Conservation (phyloP, 2,113 vertebrate species). For the Polypterus bichir region DNA sequence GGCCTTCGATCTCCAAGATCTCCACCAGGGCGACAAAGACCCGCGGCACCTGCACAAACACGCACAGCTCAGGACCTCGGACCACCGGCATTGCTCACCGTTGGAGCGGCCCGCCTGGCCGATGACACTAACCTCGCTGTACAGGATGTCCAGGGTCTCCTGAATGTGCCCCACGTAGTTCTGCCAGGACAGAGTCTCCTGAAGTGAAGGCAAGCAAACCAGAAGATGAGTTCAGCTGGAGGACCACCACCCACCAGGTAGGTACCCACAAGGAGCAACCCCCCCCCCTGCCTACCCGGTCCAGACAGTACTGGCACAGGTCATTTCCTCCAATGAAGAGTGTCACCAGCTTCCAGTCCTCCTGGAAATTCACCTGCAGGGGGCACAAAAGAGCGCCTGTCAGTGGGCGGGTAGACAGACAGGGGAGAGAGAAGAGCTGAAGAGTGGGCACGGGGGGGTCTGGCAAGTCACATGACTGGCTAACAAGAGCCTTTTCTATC, state of each 20-base stretch:
- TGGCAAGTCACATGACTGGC: neutral
- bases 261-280: slow-evolving; percentile 8
- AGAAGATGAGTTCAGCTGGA: neutral
- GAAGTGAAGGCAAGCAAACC: slow-evolving; percentile 5
- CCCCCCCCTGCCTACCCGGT: slow-evolving; percentile 48
- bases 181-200: slow-evolving; percentile 50
- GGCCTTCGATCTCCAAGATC: slow-evolving; percentile 57
- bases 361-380: slow-evolving; percentile 65
- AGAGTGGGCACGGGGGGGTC: neutral
- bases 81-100: neutral
- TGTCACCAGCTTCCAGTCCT: slow-evolving; percentile 90
- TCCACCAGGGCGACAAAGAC: slow-evolving; percentile 66
- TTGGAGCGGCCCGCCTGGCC: neutral
- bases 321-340: slow-evolving; percentile 76
- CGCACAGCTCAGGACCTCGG: neutral
- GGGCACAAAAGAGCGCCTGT: slow-evolving; percentile 10
- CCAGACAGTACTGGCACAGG: slow-evolving; percentile 75
- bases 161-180: slow-evolving; percentile 60
- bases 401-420: too few relatives aligned
- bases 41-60: slow-evolving; percentile 64
- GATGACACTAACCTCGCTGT: slow-evolving; percentile 55
- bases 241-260: slow-evolving; percentile 11
- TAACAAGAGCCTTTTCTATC: too few relatives aligned
- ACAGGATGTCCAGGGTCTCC: slow-evolving; percentile 66
- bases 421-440: neutral